Base-by-base conservation (phyloP, 2,797 vertebrate genomes). In the Phrynocephalus guinanensis region DNA sequence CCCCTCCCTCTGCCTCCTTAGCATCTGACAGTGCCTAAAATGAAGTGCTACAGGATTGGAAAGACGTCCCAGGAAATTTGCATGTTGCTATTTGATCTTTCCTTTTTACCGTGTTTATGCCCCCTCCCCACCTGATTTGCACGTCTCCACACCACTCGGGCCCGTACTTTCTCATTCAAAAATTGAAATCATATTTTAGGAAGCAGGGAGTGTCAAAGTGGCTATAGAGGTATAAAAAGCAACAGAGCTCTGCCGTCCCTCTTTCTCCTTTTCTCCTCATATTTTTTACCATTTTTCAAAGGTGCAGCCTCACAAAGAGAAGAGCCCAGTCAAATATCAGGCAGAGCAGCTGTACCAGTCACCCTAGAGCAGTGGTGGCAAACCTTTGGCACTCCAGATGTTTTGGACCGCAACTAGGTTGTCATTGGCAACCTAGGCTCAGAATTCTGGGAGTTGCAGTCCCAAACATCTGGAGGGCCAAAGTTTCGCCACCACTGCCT, bases 61-160 rank as follows among this genome's bases (percentile, higher is more conserved):
- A 73, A 38, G 22, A 60, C 30, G 56, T 26, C 24, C 30, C 26
- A 24, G 22, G 16, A 63, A 84, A 84, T 72, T 38, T 26, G 20
- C 70, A 60, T 79, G 60, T 75, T 73, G 52, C 82, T 84, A 52
- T 75, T 75, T 75, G 82, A 60, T 38, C 50, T 22, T 84, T 11
- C 67, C 38, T 68, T 82, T 66, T 68, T 48, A 24, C 80, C 16
- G 3, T 68, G 44, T 15, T 68, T 13, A 38, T 3, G 1, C 38
- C 38, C 50, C 26, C 28, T 50, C 8, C 5, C 33, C 8, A 13
- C 52, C 22, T 26, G 22, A 26, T 5, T 33, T 70, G 38, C 26
- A 15, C 11, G 1, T 52, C 10, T 10, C 81, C 16, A 9, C 81
- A 28, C 15, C 7, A 6, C 22, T 75, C 20, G 3, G 1, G 13